Percentiles rank a stretch among this genome's conserved stretches.
Conservation (phyloP, 2,888 invertebrate genomes). For the Acanthoscelides obtectus region DNA sequence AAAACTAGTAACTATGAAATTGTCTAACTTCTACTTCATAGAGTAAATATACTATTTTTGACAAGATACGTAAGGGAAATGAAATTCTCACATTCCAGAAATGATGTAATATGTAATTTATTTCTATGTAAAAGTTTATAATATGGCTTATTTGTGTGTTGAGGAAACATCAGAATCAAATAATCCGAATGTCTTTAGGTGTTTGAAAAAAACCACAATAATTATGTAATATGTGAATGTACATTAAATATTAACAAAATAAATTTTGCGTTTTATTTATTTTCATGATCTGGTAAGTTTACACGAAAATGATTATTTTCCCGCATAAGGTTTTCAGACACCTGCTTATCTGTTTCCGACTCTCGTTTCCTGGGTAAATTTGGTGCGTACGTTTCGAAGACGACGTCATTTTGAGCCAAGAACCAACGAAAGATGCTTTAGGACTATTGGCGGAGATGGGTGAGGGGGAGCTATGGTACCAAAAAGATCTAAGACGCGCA, state of each 20-base stretch:
- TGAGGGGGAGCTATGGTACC: no score
- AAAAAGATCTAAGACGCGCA: no score
- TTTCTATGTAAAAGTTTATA: conserved; percentile 25
- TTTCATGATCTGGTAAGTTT: no score
- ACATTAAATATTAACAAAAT: conserved; percentile 38
- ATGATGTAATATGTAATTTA: conserved; percentile 21
- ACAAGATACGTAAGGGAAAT: conserved; percentile 36
- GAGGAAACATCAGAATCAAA: conserved; percentile 41
- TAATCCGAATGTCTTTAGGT: conserved; percentile 46
- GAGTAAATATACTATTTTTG: conserved; percentile 43
- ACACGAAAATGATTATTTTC: no score
- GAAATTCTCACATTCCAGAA: conserved; percentile 41
- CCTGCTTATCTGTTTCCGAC: no score
- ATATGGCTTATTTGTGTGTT: conserved; percentile 47
- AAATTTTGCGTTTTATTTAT: neutral
- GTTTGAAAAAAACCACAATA: conserved; percentile 44
- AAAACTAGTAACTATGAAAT: conserved; percentile 14
- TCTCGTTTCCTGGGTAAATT: no score
- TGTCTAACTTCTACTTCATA: conserved; percentile 17
- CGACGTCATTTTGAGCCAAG: no score
- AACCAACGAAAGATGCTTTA: no score
- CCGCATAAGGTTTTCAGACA: no score
- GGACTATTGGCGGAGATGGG: no score
- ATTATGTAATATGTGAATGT: conserved; percentile 49
- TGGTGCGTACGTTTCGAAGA: no score